These are phyloP conservation scores for Glyphotaelius pellucidus DNA, from an alignment of 2,888 invertebrate species.

Conservation along the genomic window DNA sequence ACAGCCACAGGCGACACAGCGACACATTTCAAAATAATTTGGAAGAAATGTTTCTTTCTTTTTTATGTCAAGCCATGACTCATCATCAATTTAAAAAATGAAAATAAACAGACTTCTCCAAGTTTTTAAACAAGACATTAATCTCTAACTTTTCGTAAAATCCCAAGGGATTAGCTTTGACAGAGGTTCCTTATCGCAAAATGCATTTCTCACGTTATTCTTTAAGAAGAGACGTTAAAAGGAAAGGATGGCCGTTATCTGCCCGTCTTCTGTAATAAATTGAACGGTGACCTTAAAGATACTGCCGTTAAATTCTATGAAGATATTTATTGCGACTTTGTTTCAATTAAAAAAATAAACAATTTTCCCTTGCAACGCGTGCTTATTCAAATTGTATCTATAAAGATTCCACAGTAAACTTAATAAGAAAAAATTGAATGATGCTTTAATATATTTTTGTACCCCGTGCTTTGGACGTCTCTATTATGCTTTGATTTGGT, in stretches of 20 bases:
- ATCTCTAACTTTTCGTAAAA: constrained; percentile 35
- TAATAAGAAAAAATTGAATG: no score
- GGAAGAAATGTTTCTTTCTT: background rate
- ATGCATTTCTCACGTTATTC: constrained; percentile 60
- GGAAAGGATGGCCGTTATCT: constrained; percentile 47
- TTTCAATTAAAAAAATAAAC: background rate
- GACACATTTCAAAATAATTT: background rate
- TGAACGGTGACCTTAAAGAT: constrained; percentile 26
- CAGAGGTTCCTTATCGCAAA: constrained; percentile 51
- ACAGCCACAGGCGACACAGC: background rate
- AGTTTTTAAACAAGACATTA: constrained; percentile 35
- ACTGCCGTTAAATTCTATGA: background rate
- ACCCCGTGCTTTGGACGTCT: no score
- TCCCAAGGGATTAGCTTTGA: constrained; percentile 46
- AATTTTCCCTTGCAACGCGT: background rate
- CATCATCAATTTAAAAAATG: background rate
- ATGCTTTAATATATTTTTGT: background rate
- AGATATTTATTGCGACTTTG: background rate
- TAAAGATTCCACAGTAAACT: background rate
- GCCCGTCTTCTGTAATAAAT: constrained; percentile 25
- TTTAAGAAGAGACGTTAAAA: constrained; percentile 40
- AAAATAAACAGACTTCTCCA: background rate
- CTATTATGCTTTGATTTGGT: no score
- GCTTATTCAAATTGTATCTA: background rate
- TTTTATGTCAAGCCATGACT: background rate